Evolutionary conservation across 2,113 vertebrate genomes (phyloP), one percentile per base, ranked within the genome.

Genomic region (Thamnophis sirtalis): DNA sequence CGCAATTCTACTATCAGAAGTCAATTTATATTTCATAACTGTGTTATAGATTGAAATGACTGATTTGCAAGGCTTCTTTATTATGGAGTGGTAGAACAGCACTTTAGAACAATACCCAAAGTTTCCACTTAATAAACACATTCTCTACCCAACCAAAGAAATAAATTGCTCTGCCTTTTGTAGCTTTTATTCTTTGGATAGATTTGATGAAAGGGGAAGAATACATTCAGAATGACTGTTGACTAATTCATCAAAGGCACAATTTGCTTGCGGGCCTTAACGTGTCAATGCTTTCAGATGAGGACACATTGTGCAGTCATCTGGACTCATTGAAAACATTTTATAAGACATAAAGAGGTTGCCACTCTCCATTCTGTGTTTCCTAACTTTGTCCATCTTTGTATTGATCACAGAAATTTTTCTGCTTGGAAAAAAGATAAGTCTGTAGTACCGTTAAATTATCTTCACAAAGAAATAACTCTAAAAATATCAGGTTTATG

Each of bases 191-290:
- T 22, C 50, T 28, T 53, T 38, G 3, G 10, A 55, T 22, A 19
- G 55, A 24, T 73, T 15, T 84, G 55, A 85, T 92, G 85, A 85
- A 63, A 56, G 56, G 80, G 86, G 22, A 60, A 94, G 89, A 89
- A 33, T 0, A 0, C 95, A 56, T 86, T 80, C 73, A 43, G 93
- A 95, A 73, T 93, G 93, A 68, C 93, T 68, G 33, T 92, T 86
- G 63, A 91, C 91, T 94, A 93, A 94, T 58, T 28, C 28, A 55
- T 55, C 88, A 92, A 93, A 95, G 95, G 89, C 93, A 95, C 38
- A 87, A 86, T 95, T 94, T 95, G 92, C 95, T 93, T 0, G 73
- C 84, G 94, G 92, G 88, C 92, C 89, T 94, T 88, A 54, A 53
- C 94, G 90, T 43, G 33, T 38, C 73, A 43, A 80, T 80, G 73